phyloP scores from a whole-genome alignment of 2,888 invertebrate species.

The Lithophane leautieri region DNA sequence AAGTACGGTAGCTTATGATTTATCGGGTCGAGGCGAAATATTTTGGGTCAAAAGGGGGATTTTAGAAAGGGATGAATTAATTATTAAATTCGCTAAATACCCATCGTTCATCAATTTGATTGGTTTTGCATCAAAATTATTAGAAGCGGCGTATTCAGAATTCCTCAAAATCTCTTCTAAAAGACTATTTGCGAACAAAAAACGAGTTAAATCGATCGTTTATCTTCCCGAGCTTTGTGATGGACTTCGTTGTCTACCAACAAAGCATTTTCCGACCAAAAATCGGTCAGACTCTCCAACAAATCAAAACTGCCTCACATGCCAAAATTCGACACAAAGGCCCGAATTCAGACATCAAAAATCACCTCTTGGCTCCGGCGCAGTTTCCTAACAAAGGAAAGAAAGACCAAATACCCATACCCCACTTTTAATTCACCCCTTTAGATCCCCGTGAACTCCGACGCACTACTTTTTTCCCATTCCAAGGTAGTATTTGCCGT shows the following conservation, averaged over 20 bases:
- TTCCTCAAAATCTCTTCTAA: slow-evolving; percentile 9
- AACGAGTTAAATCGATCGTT: slow-evolving; percentile 29
- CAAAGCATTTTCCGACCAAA: slow-evolving; percentile 39
- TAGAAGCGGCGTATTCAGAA: slow-evolving; percentile 29
- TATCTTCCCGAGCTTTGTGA: slow-evolving; percentile 43
- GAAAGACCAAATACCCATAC: slow-evolving; percentile 47
- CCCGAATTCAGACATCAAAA: slow-evolving; percentile 50
- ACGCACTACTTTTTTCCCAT: slow-evolving; percentile 70
- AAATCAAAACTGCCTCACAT: slow-evolving; percentile 55
- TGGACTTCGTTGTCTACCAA: slow-evolving; percentile 16
- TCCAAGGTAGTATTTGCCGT: slow-evolving; percentile 73
- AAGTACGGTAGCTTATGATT: slow-evolving; percentile 61
- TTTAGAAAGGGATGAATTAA: slow-evolving; percentile 50
- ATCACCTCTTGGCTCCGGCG: slow-evolving; percentile 56
- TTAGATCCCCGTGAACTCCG: slow-evolving; percentile 52
- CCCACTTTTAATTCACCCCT: slow-evolving; percentile 63
- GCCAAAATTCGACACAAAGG: slow-evolving; percentile 55
- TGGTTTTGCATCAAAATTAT: slow-evolving; percentile 38
- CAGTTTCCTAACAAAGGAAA: slow-evolving; percentile 45
- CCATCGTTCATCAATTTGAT: slow-evolving; percentile 43
- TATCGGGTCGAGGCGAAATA: slow-evolving; percentile 46
- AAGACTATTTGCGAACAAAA: slow-evolving; percentile 9
- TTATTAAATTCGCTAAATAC: slow-evolving; percentile 42
- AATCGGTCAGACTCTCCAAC: slow-evolving; percentile 42
- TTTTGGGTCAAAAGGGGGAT: slow-evolving; percentile 46